phyloP scores from a whole-genome alignment of 2,888 invertebrate species.

The Clunio marinus region DNA sequence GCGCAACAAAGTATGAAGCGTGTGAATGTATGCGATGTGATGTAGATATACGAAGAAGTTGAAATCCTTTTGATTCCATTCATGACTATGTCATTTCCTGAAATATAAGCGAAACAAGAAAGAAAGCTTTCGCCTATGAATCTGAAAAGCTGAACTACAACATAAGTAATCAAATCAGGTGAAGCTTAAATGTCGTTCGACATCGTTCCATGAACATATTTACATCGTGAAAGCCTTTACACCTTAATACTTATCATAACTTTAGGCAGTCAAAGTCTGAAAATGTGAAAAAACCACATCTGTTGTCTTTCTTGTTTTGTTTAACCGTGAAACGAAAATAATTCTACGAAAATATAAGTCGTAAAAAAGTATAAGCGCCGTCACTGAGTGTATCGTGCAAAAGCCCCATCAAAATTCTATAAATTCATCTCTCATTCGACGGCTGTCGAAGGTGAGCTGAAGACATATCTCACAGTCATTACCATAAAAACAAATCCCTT shows the following conservation, averaged over 20 bases:
- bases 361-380: too few species aligned
- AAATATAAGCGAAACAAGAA: too few species aligned
- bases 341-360: constrained; percentile 9
- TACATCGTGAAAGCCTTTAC: neutral
- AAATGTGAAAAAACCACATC: neutral
- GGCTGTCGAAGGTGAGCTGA: constrained; percentile 29
- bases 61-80: too few species aligned
- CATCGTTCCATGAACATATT: neutral
- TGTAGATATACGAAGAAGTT: too few species aligned
- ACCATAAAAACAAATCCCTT: constrained; percentile 28
- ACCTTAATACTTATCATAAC: neutral
- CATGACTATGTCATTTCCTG: too few species aligned
- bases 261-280: neutral
- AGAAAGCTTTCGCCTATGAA: too few species aligned
- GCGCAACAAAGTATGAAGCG: too few species aligned
- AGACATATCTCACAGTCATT: constrained; percentile 35
- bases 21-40: too few species aligned
- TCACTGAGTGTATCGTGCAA: neutral
- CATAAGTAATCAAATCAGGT: too few species aligned
- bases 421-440: constrained; percentile 5
- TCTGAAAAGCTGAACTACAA: too few species aligned
- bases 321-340: neutral
- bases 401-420: constrained; percentile 36
- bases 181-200: too few species aligned
- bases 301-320: neutral